phyloP scores from a whole-genome alignment of 2,113 vertebrate species.

The Planiliza haematocheilus region DNA sequence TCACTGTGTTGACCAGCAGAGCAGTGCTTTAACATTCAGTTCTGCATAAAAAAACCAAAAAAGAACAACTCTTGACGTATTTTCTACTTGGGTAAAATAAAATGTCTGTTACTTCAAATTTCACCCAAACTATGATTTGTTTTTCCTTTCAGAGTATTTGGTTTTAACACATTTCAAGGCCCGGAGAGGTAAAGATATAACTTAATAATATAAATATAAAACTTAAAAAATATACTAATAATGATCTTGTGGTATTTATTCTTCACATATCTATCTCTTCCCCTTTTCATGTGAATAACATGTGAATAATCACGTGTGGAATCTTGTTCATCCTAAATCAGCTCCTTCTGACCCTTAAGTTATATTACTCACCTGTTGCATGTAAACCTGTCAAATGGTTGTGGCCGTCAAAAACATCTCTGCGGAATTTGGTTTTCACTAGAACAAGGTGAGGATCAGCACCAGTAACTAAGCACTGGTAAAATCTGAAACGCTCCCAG shows the following conservation, averaged over 20 bases:
- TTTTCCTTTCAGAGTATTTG: neutral
- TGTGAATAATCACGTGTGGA: too few species aligned
- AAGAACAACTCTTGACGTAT: too few species aligned
- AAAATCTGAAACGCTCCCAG: neutral
- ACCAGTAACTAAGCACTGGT: constrained; percentile 25
- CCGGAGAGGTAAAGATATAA: neutral
- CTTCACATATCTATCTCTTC: neutral
- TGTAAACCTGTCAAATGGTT: neutral
- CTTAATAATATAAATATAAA: too few species aligned
- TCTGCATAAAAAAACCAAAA: too few species aligned
- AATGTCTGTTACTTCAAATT: too few species aligned
- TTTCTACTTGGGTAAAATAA: too few species aligned
- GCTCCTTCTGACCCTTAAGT: neutral
- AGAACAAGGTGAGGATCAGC: constrained; percentile 2
- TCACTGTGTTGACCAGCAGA: neutral
- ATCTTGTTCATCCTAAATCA: neutral
- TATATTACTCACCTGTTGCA: neutral
- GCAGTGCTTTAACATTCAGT: too few species aligned
- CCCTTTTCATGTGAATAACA: neutral
- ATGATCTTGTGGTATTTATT: neutral
- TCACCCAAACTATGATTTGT: too few species aligned
- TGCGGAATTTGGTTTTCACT: neutral
- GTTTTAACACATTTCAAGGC: neutral
- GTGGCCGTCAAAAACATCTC: neutral
- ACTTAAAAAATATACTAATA: neutral